Conservation (phyloP, 2,797 vertebrate species). For the Phrynocephalus forsythii region DNA sequence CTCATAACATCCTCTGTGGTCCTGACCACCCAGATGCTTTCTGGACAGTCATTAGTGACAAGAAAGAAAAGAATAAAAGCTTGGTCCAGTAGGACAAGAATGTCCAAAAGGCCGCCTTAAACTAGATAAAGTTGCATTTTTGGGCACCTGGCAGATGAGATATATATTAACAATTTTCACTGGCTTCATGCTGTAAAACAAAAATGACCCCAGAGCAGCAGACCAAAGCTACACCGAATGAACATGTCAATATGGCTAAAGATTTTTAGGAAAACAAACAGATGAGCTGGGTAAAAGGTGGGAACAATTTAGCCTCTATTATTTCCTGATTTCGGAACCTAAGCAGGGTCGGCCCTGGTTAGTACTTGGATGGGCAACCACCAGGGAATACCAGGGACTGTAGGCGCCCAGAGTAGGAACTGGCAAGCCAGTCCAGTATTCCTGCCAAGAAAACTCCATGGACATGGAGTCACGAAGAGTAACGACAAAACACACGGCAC, state of each 20-base stretch:
- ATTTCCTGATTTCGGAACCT: too few species aligned
- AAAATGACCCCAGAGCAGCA: background rate
- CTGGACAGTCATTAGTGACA: background rate
- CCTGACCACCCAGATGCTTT: background rate
- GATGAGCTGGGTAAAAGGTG: too few species aligned
- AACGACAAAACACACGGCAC: too few species aligned
- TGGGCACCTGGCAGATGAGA: background rate
- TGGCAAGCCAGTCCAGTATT: too few species aligned
- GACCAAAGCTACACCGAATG: background rate
- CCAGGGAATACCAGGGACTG: too few species aligned
- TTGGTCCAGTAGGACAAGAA: background rate
- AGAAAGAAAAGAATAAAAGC: background rate
- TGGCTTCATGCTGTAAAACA: too few species aligned
- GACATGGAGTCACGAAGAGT: too few species aligned
- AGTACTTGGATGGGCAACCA: too few species aligned
- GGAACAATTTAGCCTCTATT: too few species aligned
- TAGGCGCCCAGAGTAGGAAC: too few species aligned
- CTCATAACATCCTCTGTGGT: background rate
- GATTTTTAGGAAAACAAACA: background rate
- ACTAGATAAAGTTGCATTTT: background rate
- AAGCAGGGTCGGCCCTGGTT: too few species aligned
- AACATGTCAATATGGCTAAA: background rate
- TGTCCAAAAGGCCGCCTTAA: background rate
- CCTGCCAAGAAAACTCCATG: too few species aligned
- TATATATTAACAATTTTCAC: background rate